Percentiles rank a stretch among this genome's conserved stretches.
Evolutionary conservation across 1,140 invertebrate species (phyloP).

Genomic region (Daktulosphaira vitifoliae): DNA sequence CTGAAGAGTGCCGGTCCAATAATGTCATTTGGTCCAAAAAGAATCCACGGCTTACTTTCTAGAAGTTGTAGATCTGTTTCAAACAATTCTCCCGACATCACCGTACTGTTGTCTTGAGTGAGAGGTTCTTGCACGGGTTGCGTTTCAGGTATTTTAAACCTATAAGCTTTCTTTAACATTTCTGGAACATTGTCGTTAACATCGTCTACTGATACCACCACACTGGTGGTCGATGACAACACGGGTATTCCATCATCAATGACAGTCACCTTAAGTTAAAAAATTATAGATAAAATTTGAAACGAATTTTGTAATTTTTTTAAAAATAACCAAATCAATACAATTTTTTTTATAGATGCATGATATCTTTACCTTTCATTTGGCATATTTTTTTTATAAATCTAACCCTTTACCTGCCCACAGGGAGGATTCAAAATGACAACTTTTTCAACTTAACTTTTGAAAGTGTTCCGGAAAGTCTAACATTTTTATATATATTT

Average conservation of each 20-base stretch:
- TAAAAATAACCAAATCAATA: too few relatives aligned
- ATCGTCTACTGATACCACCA: slow-evolving; percentile 71
- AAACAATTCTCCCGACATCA: neutral
- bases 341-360: too few relatives aligned
- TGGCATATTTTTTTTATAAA: too few relatives aligned
- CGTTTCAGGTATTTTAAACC: slow-evolving; percentile 61
- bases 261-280: slow-evolving; percentile 54
- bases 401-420: too few relatives aligned
- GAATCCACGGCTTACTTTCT: slow-evolving; percentile 45
- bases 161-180: slow-evolving; percentile 73
- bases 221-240: slow-evolving; percentile 70
- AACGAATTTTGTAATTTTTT: too few relatives aligned
- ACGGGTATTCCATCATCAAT: slow-evolving; percentile 67
- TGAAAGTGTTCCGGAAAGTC: too few relatives aligned
- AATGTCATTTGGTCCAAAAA: slow-evolving; percentile 37
- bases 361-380: too few relatives aligned
- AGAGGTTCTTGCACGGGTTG: slow-evolving; percentile 37
- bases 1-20: slow-evolving; percentile 39
- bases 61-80: slow-evolving; percentile 3
- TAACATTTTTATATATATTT: too few relatives aligned
- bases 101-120: slow-evolving; percentile 15
- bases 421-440: too few relatives aligned
- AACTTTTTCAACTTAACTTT: too few relatives aligned
- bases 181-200: slow-evolving; percentile 75
- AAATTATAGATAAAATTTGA: too few relatives aligned